phyloP scores from a whole-genome alignment of 2,888 invertebrate species.

The Poecilus cupreus region DNA sequence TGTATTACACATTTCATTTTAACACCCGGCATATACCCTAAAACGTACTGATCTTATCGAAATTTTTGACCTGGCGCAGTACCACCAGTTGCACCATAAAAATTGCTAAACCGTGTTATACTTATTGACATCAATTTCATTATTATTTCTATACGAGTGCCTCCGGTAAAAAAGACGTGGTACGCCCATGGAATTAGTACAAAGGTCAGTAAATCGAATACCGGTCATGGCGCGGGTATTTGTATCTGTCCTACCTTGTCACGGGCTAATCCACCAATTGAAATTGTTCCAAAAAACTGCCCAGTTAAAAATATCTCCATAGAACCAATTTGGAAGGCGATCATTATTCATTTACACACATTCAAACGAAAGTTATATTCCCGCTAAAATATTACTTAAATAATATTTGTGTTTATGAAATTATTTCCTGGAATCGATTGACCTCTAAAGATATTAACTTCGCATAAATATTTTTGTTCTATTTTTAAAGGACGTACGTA shows the following conservation, averaged over 20 bases:
- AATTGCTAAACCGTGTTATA: too few relatives aligned
- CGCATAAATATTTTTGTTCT: neutral
- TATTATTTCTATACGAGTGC: too few relatives aligned
- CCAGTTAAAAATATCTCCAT: neutral
- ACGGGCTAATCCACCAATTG: constrained; percentile 3
- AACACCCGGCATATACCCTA: too few relatives aligned
- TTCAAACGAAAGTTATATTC: neutral
- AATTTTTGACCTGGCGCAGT: too few relatives aligned
- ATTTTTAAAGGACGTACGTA: neutral
- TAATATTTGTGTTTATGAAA: neutral
- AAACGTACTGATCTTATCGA: too few relatives aligned
- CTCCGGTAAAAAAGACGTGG: neutral
- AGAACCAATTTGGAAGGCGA: neutral
- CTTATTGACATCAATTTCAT: too few relatives aligned
- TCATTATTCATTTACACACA: neutral
- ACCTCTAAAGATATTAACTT: neutral
- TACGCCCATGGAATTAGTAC: constrained; percentile 2
- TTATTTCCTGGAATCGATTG: neutral
- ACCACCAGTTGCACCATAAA: too few relatives aligned
- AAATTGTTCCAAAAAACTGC: neutral
- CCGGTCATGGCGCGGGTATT: constrained; percentile 38
- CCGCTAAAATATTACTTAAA: neutral
- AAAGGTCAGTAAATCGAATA: constrained; percentile 35
- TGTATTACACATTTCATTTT: too few relatives aligned
- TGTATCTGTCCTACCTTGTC: constrained; percentile 30